These are phyloP conservation scores for Chrysomela aeneicollis DNA, from an alignment of 2,888 invertebrate species.

Conservation along the genomic window DNA sequence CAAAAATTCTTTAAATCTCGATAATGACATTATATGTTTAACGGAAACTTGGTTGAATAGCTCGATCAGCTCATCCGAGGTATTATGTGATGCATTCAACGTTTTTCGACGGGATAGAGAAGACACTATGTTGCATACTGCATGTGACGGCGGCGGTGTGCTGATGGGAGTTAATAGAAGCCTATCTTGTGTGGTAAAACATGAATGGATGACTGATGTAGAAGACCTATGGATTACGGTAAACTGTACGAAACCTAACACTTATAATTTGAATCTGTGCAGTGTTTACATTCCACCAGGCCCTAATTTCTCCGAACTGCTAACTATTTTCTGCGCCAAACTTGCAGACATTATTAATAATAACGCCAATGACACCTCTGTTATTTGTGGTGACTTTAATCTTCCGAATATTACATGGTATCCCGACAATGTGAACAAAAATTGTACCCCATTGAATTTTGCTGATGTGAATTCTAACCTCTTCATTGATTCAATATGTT, in stretches of 20 bases:
- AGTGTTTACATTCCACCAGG: conserved; percentile 1
- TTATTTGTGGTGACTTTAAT: no score
- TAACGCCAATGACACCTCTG: no score
- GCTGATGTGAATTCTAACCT: background rate
- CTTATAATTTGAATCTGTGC: background rate
- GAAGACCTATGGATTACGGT: background rate
- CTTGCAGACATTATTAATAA: no score
- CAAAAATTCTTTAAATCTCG: background rate
- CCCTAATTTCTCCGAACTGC: no score
- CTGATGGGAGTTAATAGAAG: background rate
- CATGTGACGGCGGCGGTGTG: background rate
- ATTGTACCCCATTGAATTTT: no score
- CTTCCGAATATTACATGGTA: no score
- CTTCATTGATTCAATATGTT: background rate
- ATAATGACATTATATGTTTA: background rate
- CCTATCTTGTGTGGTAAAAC: background rate
- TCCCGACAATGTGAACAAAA: no score
- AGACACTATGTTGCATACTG: background rate
- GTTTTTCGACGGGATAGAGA: background rate
- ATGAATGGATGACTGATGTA: no score
- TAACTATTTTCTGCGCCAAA: no score
- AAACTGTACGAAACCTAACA: background rate
- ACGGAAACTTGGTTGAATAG: no score
- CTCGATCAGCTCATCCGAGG: no score
- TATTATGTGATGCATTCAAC: no score